Conservation (phyloP, 2,888 invertebrate species). For the Gasteruption jaculator region DNA sequence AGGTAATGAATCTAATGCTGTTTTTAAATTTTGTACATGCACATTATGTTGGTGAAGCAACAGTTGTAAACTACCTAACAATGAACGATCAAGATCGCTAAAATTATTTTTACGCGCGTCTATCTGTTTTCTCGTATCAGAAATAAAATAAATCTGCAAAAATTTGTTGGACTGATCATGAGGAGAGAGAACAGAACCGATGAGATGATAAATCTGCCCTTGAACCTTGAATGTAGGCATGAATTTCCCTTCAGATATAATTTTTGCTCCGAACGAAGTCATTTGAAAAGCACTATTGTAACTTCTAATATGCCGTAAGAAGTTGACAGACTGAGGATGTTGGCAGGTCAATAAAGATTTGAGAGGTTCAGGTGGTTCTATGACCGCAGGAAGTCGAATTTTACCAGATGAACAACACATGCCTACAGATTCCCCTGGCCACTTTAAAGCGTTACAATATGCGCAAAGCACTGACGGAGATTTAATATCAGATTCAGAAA, state of each 20-base stretch:
- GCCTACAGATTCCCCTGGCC: constrained; percentile 42
- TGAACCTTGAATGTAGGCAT: constrained; percentile 16
- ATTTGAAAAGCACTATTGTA: constrained; percentile 28
- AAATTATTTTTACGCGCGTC: constrained; percentile 9
- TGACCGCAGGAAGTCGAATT: constrained; percentile 42
- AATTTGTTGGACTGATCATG: constrained; percentile 14
- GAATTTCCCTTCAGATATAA: constrained; percentile 10
- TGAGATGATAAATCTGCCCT: constrained; percentile 19
- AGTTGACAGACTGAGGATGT: constrained; percentile 17
- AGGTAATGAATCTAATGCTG: constrained; percentile 30
- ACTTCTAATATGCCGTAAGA: constrained; percentile 19
- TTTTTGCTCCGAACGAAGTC: constrained; percentile 22
- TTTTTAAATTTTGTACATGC: constrained; percentile 26
- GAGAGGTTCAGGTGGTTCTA: constrained; percentile 42
- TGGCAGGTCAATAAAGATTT: constrained; percentile 10
- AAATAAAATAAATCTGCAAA: constrained; percentile 33
- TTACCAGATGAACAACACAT: constrained; percentile 47
- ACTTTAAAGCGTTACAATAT: no score
- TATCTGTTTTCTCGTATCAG: constrained; percentile 23
- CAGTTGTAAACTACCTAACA: constrained; percentile 17
- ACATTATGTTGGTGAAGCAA: constrained; percentile 17
- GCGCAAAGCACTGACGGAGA: no score
- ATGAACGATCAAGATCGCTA: constrained; percentile 7
- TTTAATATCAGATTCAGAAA: no score
- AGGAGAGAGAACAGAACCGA: constrained; percentile 17